These are phyloP conservation scores for Platorchestia sp. DNA, from an alignment of 1,140 invertebrate genomes.

Conservation along the genomic window DNA sequence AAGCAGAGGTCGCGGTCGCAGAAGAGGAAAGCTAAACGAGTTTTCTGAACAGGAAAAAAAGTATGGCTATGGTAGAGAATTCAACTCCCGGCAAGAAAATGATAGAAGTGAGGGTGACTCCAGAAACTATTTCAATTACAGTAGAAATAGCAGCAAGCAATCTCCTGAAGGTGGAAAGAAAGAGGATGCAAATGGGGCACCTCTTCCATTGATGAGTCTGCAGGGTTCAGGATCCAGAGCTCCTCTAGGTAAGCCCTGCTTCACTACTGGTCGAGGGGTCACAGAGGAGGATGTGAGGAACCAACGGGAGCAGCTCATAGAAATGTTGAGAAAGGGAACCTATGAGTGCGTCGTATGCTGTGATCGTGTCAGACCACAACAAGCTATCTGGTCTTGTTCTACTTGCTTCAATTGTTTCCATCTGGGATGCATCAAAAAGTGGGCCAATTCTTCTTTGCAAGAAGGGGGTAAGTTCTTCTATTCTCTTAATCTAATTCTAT, in stretches of 20 bases:
- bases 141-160: neutral
- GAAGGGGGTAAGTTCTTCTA: slow-evolving; percentile 73
- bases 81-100: slow-evolving; percentile 59
- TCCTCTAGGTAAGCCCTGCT: neutral
- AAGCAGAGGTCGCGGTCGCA: slow-evolving; percentile 53
- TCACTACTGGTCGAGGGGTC: neutral
- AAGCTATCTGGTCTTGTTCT: slow-evolving; percentile 89
- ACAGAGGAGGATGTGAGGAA: slow-evolving; percentile 51
- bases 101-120: slow-evolving; percentile 41
- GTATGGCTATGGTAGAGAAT: slow-evolving; percentile 59
- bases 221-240: neutral
- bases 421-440: slow-evolving; percentile 89
- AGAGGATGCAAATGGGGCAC: neutral
- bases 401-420: slow-evolving; percentile 94
- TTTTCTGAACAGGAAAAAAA: slow-evolving; percentile 59
- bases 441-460: slow-evolving; percentile 84
- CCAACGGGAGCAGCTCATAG: slow-evolving; percentile 85
- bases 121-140: slow-evolving; percentile 13
- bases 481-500: too few species aligned
- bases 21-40: slow-evolving; percentile 58
- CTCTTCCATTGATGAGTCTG: neutral
- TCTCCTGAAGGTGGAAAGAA: slow-evolving; percentile 5
- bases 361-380: slow-evolving; percentile 82
- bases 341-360: slow-evolving; percentile 96
- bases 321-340: slow-evolving; percentile 82